phyloP scores from a whole-genome alignment of 1,140 invertebrate genomes.

The Drosophila ohnishii region DNA sequence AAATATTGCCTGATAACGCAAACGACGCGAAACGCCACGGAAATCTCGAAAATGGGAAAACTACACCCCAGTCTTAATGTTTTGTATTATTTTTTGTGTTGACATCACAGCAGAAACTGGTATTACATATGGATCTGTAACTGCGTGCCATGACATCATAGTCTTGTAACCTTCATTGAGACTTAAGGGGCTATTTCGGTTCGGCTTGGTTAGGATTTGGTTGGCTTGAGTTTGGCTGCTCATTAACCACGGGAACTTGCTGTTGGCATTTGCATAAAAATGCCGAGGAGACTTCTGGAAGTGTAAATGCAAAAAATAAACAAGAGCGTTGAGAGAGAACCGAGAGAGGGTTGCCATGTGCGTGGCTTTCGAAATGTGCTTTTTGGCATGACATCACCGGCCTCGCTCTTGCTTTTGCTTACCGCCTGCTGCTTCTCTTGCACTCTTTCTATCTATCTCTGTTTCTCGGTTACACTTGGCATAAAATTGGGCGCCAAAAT shows the following conservation, averaged over 20 bases:
- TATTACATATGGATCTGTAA: conserved; percentile 51
- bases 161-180: conserved; percentile 45
- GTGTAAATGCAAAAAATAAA: conserved; percentile 74
- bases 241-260: conserved; percentile 16
- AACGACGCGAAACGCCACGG: conserved; percentile 21
- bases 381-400: conserved; percentile 70
- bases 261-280: conserved; percentile 38
- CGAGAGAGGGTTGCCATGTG: conserved; percentile 52
- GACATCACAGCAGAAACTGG: conserved; percentile 64
- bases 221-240: conserved; percentile 25
- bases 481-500: background rate
- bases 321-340: conserved; percentile 33
- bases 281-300: conserved; percentile 58
- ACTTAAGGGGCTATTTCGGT: conserved; percentile 22
- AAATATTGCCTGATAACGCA: conserved; percentile 64
- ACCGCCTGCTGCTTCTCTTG: background rate
- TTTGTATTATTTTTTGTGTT: conserved; percentile 28
- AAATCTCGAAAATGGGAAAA: conserved; percentile 38
- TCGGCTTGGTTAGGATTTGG: conserved; percentile 9
- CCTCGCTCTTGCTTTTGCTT: conserved; percentile 1
- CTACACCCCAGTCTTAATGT: conserved; percentile 25
- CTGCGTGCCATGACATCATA: conserved; percentile 64
- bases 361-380: conserved; percentile 48
- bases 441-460: background rate
- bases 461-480: background rate